Percentiles rank a stretch among this genome's conserved stretches.
Evolutionary conservation across 2,113 vertebrate species (phyloP).

Genomic region (Coreoperca whiteheadi): DNA sequence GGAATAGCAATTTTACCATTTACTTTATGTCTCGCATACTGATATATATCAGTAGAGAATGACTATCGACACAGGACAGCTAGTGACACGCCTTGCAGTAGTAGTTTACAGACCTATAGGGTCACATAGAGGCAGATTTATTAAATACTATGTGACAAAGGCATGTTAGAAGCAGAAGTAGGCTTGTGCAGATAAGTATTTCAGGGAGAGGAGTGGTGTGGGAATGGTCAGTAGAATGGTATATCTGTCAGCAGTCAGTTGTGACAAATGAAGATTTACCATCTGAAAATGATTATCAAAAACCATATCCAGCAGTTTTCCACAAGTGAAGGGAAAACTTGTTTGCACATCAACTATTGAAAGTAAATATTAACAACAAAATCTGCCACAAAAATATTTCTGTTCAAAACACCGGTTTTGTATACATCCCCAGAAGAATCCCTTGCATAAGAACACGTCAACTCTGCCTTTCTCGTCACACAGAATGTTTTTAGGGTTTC

Average conservation of each 20-base stretch:
- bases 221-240: background rate
- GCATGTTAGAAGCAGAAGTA: background rate
- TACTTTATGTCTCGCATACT: background rate
- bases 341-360: background rate
- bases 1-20: background rate
- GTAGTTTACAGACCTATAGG: background rate
- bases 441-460: background rate
- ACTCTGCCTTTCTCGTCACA: background rate
- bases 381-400: background rate
- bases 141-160: background rate
- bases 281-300: background rate
- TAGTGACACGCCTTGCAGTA: background rate
- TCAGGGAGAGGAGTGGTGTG: no score
- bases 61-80: background rate
- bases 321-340: background rate
- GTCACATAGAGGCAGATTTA: background rate
- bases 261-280: background rate
- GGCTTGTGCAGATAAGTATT: background rate
- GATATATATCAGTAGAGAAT: background rate
- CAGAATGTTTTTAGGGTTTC: background rate
- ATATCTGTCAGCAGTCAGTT: background rate
- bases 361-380: background rate
- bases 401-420: background rate
- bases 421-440: background rate
- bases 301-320: background rate